These are phyloP conservation scores for Chymomyza fuscimana DNA, from an alignment of 2,888 invertebrate species.

Conservation along the genomic window DNA sequence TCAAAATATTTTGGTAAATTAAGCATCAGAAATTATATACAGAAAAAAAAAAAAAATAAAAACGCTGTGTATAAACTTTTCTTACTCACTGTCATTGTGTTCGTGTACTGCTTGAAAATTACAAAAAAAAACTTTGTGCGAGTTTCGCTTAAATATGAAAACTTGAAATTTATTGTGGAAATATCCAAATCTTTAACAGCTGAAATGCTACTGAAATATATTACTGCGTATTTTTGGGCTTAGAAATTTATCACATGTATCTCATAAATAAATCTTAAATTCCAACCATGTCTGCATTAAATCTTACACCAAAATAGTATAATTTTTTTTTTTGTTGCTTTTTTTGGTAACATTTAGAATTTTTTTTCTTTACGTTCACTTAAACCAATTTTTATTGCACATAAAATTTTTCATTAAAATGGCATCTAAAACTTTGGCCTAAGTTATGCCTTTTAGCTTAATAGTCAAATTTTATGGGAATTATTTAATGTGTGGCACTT, in stretches of 20 bases:
- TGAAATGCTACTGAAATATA: neutral
- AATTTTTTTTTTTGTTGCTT: neutral
- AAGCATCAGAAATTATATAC: too few relatives aligned
- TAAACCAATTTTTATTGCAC: neutral
- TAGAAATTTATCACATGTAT: neutral
- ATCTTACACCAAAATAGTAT: neutral
- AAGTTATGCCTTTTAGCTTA: neutral
- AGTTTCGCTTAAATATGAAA: neutral
- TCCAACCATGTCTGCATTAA: neutral
- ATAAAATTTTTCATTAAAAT: neutral
- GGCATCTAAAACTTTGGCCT: neutral
- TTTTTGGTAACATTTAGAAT: neutral
- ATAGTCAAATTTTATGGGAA: neutral
- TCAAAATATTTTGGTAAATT: too few relatives aligned
- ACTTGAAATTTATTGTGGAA: neutral
- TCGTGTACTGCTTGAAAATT: too few relatives aligned
- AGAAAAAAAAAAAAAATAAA: too few relatives aligned
- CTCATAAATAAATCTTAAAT: neutral
- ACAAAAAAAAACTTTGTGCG: neutral
- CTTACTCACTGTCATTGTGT: too few relatives aligned
- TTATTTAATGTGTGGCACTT: neutral
- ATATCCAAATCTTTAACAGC: neutral
- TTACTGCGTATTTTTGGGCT: neutral
- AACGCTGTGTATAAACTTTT: too few relatives aligned
- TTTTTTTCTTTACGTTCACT: neutral